A percentile compares a stretch with the other conserved stretches of the same genome.
Conservation (phyloP, 2,888 invertebrate genomes). For the Sthenelais limicola region DNA sequence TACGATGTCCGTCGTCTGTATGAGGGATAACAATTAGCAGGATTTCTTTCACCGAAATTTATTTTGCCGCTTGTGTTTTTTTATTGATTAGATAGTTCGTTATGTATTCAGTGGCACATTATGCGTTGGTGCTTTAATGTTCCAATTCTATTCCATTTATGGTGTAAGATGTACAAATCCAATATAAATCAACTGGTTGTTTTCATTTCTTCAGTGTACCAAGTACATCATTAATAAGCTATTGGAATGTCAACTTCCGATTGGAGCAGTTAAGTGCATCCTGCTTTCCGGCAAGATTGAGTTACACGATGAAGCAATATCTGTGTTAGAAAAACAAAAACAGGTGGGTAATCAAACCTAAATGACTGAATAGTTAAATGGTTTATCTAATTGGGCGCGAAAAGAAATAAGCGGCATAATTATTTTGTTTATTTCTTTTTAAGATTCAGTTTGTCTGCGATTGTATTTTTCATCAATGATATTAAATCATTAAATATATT, state of each 20-base stretch:
- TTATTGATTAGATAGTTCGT: not conserved
- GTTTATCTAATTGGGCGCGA: not conserved
- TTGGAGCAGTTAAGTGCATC: conserved; percentile 59
- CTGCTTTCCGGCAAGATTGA: conserved; percentile 55
- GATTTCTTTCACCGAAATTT: too few species aligned
- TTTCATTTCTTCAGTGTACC: not conserved
- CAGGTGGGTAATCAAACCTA: conserved; percentile 28
- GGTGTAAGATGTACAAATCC: not conserved
- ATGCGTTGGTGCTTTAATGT: too few species aligned
- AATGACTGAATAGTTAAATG: not conserved
- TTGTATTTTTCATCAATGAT: too few species aligned
- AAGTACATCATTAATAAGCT: conserved; percentile 21
- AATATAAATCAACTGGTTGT: too few species aligned
- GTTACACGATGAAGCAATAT: conserved; percentile 44
- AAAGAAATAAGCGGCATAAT: too few species aligned
- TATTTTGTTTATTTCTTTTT: too few species aligned
- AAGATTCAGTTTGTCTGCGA: too few species aligned
- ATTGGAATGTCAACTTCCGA: conserved; percentile 35
- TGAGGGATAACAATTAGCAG: too few species aligned
- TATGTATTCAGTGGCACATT: too few species aligned
- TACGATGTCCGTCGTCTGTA: too few species aligned
- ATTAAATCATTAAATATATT: too few species aligned
- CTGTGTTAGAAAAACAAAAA: conserved; percentile 19
- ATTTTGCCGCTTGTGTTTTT: not conserved
- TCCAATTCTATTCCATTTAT: too few species aligned